phyloP scores from a whole-genome alignment of 2,113 vertebrate species.

The Scytalopus superciliaris region DNA sequence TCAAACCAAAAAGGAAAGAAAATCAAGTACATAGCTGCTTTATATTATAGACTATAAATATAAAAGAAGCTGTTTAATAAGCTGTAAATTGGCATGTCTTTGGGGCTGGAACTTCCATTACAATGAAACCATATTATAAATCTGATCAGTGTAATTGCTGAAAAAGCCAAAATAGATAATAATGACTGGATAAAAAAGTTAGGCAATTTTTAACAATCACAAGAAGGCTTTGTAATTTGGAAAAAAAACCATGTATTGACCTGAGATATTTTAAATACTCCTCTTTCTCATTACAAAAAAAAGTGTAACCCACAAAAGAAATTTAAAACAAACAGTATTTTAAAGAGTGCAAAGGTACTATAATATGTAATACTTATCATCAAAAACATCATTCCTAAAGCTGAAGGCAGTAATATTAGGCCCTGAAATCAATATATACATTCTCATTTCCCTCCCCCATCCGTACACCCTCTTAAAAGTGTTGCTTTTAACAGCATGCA shows the following conservation, averaged over 20 bases:
- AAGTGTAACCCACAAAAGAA: background rate
- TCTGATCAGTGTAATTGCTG: background rate
- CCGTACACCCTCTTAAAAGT: background rate
- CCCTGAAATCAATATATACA: background rate
- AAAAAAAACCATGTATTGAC: background rate
- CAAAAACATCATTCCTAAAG: background rate
- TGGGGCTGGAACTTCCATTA: background rate
- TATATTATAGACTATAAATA: slow-evolving; percentile 21
- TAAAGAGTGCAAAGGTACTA: background rate
- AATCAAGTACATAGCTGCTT: slow-evolving; percentile 38
- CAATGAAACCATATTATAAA: slow-evolving; percentile 22
- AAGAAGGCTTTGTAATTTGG: background rate
- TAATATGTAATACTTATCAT: background rate
- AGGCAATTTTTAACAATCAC: background rate
- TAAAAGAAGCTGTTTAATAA: slow-evolving; percentile 24
- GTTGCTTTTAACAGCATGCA: background rate
- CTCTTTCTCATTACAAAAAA: background rate
- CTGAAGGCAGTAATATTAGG: background rate
- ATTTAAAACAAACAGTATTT: background rate
- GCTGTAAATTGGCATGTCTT: background rate
- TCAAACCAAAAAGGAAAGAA: slow-evolving; percentile 31
- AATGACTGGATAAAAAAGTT: background rate
- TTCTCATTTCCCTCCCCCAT: background rate
- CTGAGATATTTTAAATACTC: background rate
- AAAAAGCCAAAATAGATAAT: background rate